Evolutionary conservation across 2,888 invertebrate genomes (phyloP), one percentile per base, ranked within the genome.

Genomic region (Nemapogon koenigi): DNA sequence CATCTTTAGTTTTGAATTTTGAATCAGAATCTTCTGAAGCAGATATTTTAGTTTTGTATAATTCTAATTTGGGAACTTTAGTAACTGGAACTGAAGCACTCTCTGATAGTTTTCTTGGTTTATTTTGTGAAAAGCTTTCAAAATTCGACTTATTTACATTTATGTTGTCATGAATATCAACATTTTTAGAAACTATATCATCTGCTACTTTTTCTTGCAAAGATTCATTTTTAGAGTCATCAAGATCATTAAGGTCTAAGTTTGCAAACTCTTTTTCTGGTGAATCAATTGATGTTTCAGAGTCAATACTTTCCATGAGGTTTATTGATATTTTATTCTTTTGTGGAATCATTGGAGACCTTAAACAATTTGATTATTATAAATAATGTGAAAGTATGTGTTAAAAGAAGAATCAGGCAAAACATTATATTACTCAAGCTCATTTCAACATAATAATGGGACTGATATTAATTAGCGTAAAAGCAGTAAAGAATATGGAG

Each of bases 271-370:
- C 79, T 46, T 62, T 61, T 25, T 78, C 79, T 0, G 78, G 78
- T 0, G 80, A 80, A 47, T 78, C 79, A 35, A 76, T 69, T 1
- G 80, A 80, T 0, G 79, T 72, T 55, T 80, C 80, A 0, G 79
- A 80, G 55, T 80, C 80, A 32, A 79, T 78, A 39, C 78, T 79
- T 43, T 80, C 80, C 79, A 80, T 80, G 7, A 80, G 55, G 38
- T 80, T 80, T 19, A 80, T 80, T 7, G 80, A 80, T 45, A 80
- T 72, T 62, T 80, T 79, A 46, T 60, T 78, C 46, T 72, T 75
- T 45, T 62, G 47, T 17, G 69, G 65, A 55, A 69, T 58, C 80
- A 83, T 61, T 57, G 83, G 67, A 55, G 83, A 66, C 61, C 84
- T 56, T 71, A 51, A 41, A 38, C 11, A 11, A 10, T n/a, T n/a